Percentiles rank a stretch among this genome's conserved stretches.
Evolutionary conservation across 2,888 invertebrate species (phyloP).

Genomic region (Danaus chrysippus): DNA sequence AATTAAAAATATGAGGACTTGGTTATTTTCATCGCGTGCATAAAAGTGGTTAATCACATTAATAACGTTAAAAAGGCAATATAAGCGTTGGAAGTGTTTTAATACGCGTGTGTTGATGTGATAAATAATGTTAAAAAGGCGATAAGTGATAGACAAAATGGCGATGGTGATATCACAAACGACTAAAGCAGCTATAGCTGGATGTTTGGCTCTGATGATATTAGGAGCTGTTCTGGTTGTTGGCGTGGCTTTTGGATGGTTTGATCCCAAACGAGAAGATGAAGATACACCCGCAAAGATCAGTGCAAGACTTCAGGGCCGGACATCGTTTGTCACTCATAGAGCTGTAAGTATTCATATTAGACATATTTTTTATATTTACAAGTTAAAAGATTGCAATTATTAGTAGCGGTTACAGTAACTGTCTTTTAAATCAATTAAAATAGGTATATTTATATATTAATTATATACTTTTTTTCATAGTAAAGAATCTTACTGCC

Average conservation of each 20-base stretch:
- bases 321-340: slow-evolving; percentile 72
- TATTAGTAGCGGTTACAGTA: too few relatives aligned
- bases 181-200: slow-evolving; percentile 72
- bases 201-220: slow-evolving; percentile 69
- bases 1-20: slow-evolving; percentile 2
- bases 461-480: too few relatives aligned
- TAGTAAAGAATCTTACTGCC: too few relatives aligned
- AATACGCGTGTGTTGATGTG: slow-evolving; percentile 16
- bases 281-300: slow-evolving; percentile 70
- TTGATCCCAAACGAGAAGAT: slow-evolving; percentile 67
- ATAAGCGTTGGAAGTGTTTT: slow-evolving; percentile 4
- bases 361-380: too few relatives aligned
- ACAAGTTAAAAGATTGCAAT: too few relatives aligned
- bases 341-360: slow-evolving; percentile 59
- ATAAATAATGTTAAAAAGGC: slow-evolving; percentile 48
- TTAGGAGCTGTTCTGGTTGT: slow-evolving; percentile 70
- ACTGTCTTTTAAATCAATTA: too few relatives aligned
- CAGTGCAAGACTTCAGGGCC: slow-evolving; percentile 67
- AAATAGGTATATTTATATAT: too few relatives aligned
- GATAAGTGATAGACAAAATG: slow-evolving; percentile 63
- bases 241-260: slow-evolving; percentile 72
- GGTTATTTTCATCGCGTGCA: slow-evolving; percentile 1
- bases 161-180: slow-evolving; percentile 76
- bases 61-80: slow-evolving; percentile 7
- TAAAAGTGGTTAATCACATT: slow-evolving; percentile 8